Percentiles rank a stretch among this genome's conserved stretches.
phyloP scores from a whole-genome alignment of 2,888 invertebrate genomes.

The Cheilosia vernalis region DNA sequence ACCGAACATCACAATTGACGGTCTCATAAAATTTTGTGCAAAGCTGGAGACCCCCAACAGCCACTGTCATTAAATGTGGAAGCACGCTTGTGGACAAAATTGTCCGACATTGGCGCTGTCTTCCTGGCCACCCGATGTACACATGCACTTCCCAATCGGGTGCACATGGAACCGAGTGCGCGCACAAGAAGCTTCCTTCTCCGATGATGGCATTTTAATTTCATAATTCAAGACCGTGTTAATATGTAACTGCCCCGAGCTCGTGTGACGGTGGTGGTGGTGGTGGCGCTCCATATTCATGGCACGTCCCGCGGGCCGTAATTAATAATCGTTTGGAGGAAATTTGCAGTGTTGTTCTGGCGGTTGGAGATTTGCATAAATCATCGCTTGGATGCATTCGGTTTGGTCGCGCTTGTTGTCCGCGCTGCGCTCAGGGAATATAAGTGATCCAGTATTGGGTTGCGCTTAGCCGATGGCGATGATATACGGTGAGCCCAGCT shows the following conservation, averaged over 20 bases:
- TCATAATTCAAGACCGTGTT: conserved; percentile 75
- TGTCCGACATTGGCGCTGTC: conserved; percentile 23
- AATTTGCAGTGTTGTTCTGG: conserved; percentile 70
- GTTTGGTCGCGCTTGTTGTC: conserved; percentile 14
- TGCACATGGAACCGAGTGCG: conserved; percentile 35
- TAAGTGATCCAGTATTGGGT: conserved; percentile 47
- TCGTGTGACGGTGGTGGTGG: conserved; percentile 18
- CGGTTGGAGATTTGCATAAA: conserved; percentile 67
- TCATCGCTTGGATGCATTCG: conserved; percentile 40
- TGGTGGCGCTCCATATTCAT: conserved; percentile 69
- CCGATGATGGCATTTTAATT: conserved; percentile 72
- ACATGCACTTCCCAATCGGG: conserved; percentile 49
- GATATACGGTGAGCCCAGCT: conserved; percentile 11
- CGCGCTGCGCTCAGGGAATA: conserved; percentile 3
- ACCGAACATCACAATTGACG: conserved; percentile 47
- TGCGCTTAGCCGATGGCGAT: conserved; percentile 8
- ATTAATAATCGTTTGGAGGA: conserved; percentile 73
- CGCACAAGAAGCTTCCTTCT: conserved; percentile 63
- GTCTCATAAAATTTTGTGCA: conserved; percentile 44
- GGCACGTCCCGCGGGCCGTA: conserved; percentile 65
- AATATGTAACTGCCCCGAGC: conserved; percentile 71
- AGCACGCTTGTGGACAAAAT: conserved; percentile 72
- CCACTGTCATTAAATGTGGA: conserved; percentile 65
- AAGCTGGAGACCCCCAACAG: conserved; percentile 64
- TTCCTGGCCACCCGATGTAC: conserved; percentile 63